Evolutionary conservation across 1,140 invertebrate species (phyloP), one percentile per base, ranked within the genome.

Genomic region (Prorops nasuta): DNA sequence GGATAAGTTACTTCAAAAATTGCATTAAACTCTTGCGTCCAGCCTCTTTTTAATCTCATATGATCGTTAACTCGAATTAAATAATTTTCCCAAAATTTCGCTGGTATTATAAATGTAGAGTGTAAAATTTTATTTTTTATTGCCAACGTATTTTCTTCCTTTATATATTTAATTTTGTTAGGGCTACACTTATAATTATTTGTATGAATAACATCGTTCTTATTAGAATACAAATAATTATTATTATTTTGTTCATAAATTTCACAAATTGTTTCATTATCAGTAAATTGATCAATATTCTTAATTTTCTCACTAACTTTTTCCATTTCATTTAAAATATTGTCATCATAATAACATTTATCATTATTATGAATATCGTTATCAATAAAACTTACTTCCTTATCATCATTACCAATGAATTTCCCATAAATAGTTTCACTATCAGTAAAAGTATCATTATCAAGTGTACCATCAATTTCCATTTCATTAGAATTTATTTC

Each of bases 401-500:
- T 35, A 54, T 35, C 16, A 52, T 49, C 20, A 41, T 41, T 17
- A 20, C 20, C 20, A 41, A 17, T 17, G 16, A 17, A 3, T 17
- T 41, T 20, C 15, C 20, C 14, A 41, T 41, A 7, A 41, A 17
- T 20, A 22, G 15, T 20, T 37, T 39, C 20, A 54, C 22, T 17
- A 52, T 49, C 21, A 54, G 21, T 16, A 52, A 28, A 16, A 54
- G 24, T 19, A 54, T 22, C 18, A 52, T 49, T 9, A 36, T 28
- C 15, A 53, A 24, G 12, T 45, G 37, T 14, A 54, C 20, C 22
- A 35, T 34, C 8, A 36, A 12, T 28, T 34, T 20, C n/a, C 35
- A 14, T 17, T 45, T 34, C 19, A 45, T 49, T n/a, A 52, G 24
- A 15, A 54, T 39, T 19, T 45, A 24, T 16, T 51, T 32, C 34